phyloP scores from a whole-genome alignment of 1,140 invertebrate species.

The Pararge aegeria region DNA sequence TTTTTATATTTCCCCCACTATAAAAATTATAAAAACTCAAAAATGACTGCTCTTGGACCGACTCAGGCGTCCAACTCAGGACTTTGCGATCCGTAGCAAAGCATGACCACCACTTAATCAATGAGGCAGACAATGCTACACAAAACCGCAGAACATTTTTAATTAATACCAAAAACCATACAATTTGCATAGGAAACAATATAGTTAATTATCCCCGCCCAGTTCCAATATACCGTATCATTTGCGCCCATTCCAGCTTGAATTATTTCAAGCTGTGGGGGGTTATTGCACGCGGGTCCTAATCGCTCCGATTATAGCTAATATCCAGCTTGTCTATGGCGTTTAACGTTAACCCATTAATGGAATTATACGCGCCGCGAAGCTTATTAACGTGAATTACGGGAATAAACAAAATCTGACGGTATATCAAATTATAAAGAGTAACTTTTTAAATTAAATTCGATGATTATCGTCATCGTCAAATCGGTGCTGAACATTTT shows the following conservation, averaged over 20 bases:
- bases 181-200: background rate
- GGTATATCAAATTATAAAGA: background rate
- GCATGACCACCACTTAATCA: too few species aligned
- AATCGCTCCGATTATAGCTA: constrained; percentile 4
- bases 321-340: constrained; percentile 2
- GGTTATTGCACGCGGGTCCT: constrained; percentile 1
- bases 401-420: background rate
- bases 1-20: too few species aligned
- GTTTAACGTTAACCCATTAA: constrained; percentile 7
- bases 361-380: background rate
- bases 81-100: too few species aligned
- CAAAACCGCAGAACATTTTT: too few species aligned
- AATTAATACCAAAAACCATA: background rate
- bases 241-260: constrained; percentile 3
- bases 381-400: background rate
- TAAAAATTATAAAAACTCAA: too few species aligned
- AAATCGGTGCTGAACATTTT: too few species aligned
- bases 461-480: too few species aligned
- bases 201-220: background rate
- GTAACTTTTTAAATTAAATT: too few species aligned
- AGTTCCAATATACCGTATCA: background rate
- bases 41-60: too few species aligned
- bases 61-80: too few species aligned
- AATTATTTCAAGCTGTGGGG: constrained; percentile 4
- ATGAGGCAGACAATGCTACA: too few species aligned